These are phyloP conservation scores for Auanema sp. DNA, from an alignment of 2,888 invertebrate genomes.

Conservation along the genomic window DNA sequence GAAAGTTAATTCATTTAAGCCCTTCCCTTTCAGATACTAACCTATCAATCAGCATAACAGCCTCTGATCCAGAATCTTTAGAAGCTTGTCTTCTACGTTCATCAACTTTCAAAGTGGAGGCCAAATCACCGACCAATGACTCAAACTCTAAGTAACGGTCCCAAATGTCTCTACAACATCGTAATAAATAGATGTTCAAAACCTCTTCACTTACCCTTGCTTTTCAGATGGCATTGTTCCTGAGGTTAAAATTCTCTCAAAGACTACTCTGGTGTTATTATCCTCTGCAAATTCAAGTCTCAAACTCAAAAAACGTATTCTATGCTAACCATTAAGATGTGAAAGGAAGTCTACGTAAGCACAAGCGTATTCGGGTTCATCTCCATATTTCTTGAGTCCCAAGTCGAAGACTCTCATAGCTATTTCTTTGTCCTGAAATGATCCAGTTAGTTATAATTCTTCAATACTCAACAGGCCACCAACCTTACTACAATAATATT, in stretches of 20 bases:
- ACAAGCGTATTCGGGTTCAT: slow-evolving; percentile 89
- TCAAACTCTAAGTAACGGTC: slow-evolving; percentile 97
- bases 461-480: no score
- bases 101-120: slow-evolving; percentile 89
- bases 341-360: slow-evolving; percentile 95
- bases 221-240: slow-evolving; percentile 86
- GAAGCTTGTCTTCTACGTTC: slow-evolving; percentile 26
- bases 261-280: slow-evolving; percentile 97
- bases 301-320: slow-evolving; percentile 13
- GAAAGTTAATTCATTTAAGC: slow-evolving; percentile 8
- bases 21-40: slow-evolving; percentile 13
- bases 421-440: slow-evolving; percentile 80
- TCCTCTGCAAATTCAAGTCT: slow-evolving; percentile 76
- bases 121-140: slow-evolving; percentile 94
- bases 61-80: slow-evolving; percentile 87
- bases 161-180: slow-evolving; percentile 83
- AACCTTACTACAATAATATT: slow-evolving; percentile 93
- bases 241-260: slow-evolving; percentile 91
- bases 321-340: slow-evolving; percentile 82
- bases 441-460: neutral
- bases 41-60: slow-evolving; percentile 88
- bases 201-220: slow-evolving; percentile 50
- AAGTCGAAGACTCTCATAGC: slow-evolving; percentile 95
- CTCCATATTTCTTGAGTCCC: slow-evolving; percentile 92
- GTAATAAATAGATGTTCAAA: slow-evolving; percentile 4